Evolutionary conservation across 2,888 invertebrate species (phyloP).

Genomic region (Eupithecia tripunctaria): DNA sequence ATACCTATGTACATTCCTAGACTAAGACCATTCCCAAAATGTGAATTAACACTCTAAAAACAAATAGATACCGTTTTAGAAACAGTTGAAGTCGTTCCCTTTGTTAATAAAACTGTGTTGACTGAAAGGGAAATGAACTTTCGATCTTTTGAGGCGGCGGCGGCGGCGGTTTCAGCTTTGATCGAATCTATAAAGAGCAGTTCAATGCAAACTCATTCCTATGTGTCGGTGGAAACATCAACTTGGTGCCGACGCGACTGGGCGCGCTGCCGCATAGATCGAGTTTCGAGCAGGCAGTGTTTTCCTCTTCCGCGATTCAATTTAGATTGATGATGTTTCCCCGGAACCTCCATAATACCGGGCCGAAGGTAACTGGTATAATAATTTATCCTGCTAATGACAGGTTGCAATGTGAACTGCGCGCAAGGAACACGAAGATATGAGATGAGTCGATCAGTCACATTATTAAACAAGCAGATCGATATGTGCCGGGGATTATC

Average conservation of each 20-base stretch:
- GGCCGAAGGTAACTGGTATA: slow-evolving; percentile 40
- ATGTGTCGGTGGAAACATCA: slow-evolving; percentile 44
- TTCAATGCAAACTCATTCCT: slow-evolving; percentile 45
- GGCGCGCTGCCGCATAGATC: slow-evolving; percentile 38
- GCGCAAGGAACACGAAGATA: slow-evolving; percentile 18
- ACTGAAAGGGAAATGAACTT: not conserved
- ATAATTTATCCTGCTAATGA: slow-evolving; percentile 47
- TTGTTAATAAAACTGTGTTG: not conserved
- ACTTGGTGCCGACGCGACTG: slow-evolving; percentile 36
- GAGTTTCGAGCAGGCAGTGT: slow-evolving; percentile 46
- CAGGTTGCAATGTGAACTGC: slow-evolving; percentile 40
- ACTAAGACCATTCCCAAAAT: too few species aligned
- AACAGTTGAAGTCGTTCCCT: too few species aligned
- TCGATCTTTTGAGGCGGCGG: slow-evolving; percentile 11
- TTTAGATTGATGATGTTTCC: slow-evolving; percentile 48
- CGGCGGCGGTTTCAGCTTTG: slow-evolving; percentile 26
- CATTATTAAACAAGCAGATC: not conserved
- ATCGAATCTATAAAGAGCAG: slow-evolving; percentile 43
- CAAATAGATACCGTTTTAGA: too few species aligned
- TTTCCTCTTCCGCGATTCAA: slow-evolving; percentile 48
- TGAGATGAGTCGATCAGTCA: slow-evolving; percentile 15
- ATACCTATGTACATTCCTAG: too few species aligned
- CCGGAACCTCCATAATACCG: slow-evolving; percentile 46
- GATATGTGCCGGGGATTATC: not conserved
- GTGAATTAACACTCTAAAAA: too few species aligned